Percentiles rank a stretch among this genome's conserved stretches.
phyloP scores from a whole-genome alignment of 1,140 invertebrate species.

The Hyposmocoma kahamanoa region DNA sequence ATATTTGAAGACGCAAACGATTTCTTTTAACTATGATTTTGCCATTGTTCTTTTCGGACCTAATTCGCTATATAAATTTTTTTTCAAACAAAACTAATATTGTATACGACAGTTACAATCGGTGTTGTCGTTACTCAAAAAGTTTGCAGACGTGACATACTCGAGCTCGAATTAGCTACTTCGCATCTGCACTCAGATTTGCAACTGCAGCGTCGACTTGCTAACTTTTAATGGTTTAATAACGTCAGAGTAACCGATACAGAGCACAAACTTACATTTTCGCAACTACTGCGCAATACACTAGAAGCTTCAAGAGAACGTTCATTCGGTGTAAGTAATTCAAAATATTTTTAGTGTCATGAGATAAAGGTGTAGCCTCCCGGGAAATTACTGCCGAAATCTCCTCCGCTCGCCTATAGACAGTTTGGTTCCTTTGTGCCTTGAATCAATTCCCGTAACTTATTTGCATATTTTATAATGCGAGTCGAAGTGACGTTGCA shows the following conservation, averaged over 20 bases:
- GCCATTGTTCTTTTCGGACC: no score
- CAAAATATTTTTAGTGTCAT: slow-evolving; percentile 56
- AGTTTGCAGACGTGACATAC: no score
- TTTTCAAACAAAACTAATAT: no score
- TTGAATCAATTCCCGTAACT: slow-evolving; percentile 69
- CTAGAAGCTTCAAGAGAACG: no score
- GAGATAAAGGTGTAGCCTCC: slow-evolving; percentile 54
- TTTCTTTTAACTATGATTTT: no score
- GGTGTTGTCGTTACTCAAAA: no score
- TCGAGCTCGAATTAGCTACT: no score
- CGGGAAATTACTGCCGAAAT: slow-evolving; percentile 70
- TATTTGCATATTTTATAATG: slow-evolving; percentile 71
- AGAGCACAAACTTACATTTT: background rate
- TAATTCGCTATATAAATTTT: no score
- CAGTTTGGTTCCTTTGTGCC: slow-evolving; percentile 57
- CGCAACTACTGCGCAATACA: slow-evolving; percentile 15
- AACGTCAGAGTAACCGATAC: slow-evolving; percentile 1
- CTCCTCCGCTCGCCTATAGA: slow-evolving; percentile 50
- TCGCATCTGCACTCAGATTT: slow-evolving; percentile 1
- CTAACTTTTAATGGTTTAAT: slow-evolving; percentile 26
- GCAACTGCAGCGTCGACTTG: slow-evolving; percentile 12
- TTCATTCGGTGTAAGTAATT: slow-evolving; percentile 26
- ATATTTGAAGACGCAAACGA: no score
- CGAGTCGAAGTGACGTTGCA: slow-evolving; percentile 49
- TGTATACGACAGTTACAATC: no score